Conservation (phyloP, 2,113 vertebrate species). For the Chloropsis hardwickii region DNA sequence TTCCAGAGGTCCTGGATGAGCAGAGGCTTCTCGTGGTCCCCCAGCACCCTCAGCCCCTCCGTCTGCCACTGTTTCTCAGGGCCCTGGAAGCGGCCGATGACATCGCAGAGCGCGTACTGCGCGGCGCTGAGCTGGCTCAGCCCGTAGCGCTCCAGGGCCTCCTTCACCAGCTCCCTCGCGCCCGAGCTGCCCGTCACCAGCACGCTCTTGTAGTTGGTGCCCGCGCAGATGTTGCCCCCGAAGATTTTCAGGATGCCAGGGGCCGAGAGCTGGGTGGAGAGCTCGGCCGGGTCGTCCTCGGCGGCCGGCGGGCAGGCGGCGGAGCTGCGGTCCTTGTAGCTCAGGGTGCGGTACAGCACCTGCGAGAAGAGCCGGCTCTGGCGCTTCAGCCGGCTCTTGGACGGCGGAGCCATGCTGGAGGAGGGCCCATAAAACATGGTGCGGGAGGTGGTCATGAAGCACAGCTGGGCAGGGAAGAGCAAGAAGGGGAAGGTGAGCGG, state of each 20-base stretch:
- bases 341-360: constrained; percentile 88
- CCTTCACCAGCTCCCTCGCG: constrained; percentile 88
- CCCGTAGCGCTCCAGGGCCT: constrained; percentile 90
- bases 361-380: constrained; percentile 90
- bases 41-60: constrained; percentile 84
- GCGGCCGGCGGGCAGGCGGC: constrained; percentile 44
- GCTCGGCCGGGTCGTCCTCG: constrained; percentile 86
- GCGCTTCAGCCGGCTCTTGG: constrained; percentile 89
- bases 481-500: neutral
- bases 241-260: constrained; percentile 94
- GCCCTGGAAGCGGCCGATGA: constrained; percentile 84
- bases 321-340: constrained; percentile 84
- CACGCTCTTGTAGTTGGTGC: constrained; percentile 96
- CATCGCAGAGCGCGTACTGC: constrained; percentile 88
- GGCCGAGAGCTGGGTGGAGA: constrained; percentile 91
- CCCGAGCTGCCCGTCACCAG: constrained; percentile 88
- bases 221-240: constrained; percentile 86
- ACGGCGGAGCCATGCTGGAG: constrained; percentile 85
- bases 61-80: constrained; percentile 80
- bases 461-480: neutral
- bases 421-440: constrained; percentile 92
- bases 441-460: constrained; percentile 24
- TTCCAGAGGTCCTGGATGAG: constrained; percentile 95
- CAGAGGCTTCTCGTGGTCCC: constrained; percentile 89
- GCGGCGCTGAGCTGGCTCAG: constrained; percentile 79